phyloP scores from a whole-genome alignment of 2,797 vertebrate species.

The Rhabdomys pumilio region DNA sequence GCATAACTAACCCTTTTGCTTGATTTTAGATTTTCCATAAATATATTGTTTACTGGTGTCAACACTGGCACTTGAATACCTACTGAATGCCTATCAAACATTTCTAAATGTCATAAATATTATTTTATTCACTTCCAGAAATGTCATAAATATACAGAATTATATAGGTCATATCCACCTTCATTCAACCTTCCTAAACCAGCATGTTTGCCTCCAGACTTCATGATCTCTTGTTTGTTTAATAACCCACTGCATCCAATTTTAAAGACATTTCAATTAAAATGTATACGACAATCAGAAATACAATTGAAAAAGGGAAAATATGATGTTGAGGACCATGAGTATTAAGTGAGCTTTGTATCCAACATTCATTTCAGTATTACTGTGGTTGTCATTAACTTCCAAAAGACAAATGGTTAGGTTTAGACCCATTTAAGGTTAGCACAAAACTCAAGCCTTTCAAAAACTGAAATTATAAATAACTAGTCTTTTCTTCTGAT shows the following conservation, averaged over 20 bases:
- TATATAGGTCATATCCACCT: background rate
- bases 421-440: background rate
- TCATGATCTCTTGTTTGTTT: background rate
- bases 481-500: background rate
- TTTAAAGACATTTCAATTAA: background rate
- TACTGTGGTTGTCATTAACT: background rate
- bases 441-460: background rate
- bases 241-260: background rate
- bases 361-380: background rate
- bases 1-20: background rate
- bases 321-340: background rate
- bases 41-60: background rate
- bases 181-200: background rate
- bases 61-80: background rate
- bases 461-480: background rate
- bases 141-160: background rate
- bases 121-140: background rate
- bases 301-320: background rate
- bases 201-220: background rate
- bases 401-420: background rate
- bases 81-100: background rate
- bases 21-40: background rate
- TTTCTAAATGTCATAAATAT: background rate
- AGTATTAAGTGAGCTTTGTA: background rate
- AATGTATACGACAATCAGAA: background rate